phyloP scores from a whole-genome alignment of 2,113 vertebrate species.

The Tympanuchus pallidicinctus region DNA sequence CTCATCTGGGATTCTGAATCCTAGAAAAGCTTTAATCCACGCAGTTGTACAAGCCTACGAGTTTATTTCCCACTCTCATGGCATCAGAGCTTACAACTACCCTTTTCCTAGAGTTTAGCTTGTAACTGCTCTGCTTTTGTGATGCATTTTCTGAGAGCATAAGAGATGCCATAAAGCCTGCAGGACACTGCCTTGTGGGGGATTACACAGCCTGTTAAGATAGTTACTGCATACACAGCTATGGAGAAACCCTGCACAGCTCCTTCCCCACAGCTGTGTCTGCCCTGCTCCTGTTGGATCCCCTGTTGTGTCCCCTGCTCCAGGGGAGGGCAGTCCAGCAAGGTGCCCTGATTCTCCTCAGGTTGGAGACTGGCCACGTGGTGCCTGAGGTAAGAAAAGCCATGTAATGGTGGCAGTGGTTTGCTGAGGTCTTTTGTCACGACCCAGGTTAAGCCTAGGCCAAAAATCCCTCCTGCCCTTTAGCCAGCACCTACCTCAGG shows the following conservation, averaged over 20 bases:
- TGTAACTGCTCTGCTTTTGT: neutral
- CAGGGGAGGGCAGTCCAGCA: neutral
- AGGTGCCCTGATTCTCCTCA: neutral
- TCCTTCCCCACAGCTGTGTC: neutral
- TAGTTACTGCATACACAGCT: neutral
- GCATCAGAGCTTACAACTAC: neutral
- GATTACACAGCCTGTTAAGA: neutral
- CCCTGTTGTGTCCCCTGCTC: too few relatives aligned
- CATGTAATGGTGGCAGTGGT: neutral
- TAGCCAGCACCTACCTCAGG: rapidly evolving
- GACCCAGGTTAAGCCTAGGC: neutral
- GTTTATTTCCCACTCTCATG: neutral
- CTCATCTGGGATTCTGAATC: neutral
- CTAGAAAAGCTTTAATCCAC: neutral
- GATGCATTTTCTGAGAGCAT: neutral
- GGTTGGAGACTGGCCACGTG: neutral
- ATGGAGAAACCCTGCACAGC: neutral
- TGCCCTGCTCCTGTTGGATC: neutral
- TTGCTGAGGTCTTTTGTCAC: neutral
- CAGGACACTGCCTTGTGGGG: neutral
- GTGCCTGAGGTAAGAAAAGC: neutral
- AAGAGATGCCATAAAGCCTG: neutral
- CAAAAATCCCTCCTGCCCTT: neutral
- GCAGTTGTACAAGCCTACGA: neutral
- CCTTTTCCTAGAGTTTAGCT: neutral